Evolutionary conservation across 1,140 invertebrate genomes (phyloP).

Genomic region (Liolophura sinensis): DNA sequence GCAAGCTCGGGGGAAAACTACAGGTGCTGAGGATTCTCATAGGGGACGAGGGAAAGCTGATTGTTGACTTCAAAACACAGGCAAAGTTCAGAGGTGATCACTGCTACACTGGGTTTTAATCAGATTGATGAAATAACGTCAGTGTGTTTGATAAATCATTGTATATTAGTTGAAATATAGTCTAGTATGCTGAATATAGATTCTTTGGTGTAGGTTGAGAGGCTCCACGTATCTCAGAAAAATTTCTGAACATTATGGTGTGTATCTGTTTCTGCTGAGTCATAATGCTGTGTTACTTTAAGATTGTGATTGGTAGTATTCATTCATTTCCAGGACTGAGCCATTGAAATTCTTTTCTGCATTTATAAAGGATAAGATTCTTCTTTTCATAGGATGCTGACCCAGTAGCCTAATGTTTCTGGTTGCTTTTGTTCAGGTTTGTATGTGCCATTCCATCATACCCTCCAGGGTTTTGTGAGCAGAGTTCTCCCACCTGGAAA

Average conservation of each 20-base stretch:
- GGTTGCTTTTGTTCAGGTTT: conserved; percentile 38
- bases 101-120: conserved; percentile 1
- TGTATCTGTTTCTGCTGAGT: background rate
- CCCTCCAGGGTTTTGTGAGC: conserved; percentile 42
- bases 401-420: conserved; percentile 6
- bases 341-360: no score
- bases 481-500: conserved; percentile 44
- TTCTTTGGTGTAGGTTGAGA: no score
- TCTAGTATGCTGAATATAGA: background rate
- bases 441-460: conserved; percentile 58
- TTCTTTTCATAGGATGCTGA: background rate
- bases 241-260: background rate
- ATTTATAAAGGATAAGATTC: no score
- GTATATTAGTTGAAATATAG: background rate
- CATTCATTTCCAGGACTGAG: no score
- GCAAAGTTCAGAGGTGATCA: conserved; percentile 59
- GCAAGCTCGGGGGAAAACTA: conserved; percentile 50
- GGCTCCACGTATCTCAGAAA: no score
- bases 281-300: no score
- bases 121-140: background rate
- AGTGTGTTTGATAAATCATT: background rate
- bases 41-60: conserved; percentile 55
- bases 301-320: no score
- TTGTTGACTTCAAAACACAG: conserved; percentile 59
- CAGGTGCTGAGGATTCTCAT: conserved; percentile 57